A percentile compares a stretch with the other conserved stretches of the same genome.
These are phyloP conservation scores for Heliornis fulica DNA, from an alignment of 2,113 vertebrate genomes.

Conservation along the genomic window DNA sequence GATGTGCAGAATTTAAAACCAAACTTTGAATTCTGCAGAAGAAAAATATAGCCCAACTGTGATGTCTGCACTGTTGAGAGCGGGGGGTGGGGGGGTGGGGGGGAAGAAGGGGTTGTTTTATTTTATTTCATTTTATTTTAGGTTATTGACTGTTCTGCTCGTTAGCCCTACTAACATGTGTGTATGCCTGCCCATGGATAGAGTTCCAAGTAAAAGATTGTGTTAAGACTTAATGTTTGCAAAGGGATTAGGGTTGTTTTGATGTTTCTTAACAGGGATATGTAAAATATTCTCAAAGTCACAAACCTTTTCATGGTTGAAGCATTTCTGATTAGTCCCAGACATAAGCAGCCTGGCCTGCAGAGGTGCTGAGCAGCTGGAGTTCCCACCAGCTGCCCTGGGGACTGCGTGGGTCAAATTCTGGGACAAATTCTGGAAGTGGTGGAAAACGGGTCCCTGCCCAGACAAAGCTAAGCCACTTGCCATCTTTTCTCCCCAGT, in stretches of 20 bases:
- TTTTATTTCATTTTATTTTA: conserved; percentile 27
- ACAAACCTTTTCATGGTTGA: conserved; percentile 51
- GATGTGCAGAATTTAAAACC: conserved; percentile 84
- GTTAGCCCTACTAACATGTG: conserved; percentile 27
- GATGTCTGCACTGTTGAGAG: conserved; percentile 36
- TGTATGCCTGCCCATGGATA: not conserved
- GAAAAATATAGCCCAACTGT: conserved; percentile 65
- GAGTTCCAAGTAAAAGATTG: conserved; percentile 38
- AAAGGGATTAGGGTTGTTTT: conserved; percentile 49
- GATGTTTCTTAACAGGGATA: conserved; percentile 39
- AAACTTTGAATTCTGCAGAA: conserved; percentile 74
- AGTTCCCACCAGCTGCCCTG: not conserved
- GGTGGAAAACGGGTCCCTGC: not conserved
- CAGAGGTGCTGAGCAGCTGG: not conserved
- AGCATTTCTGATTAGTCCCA: conserved; percentile 40
- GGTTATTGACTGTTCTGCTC: conserved; percentile 7
- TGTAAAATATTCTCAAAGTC: conserved; percentile 60
- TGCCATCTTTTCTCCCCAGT: accelerated
- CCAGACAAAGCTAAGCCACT: not conserved
- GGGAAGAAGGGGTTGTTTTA: too few relatives aligned
- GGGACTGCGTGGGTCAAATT: not conserved
- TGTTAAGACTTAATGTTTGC: conserved; percentile 54
- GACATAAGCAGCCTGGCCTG: not conserved
- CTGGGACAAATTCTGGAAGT: not conserved
- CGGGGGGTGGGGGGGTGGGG: too few relatives aligned